Conservation (phyloP, 2,113 vertebrate genomes). For the pig (Sus scrofa) region T2T-Sscrofa CM000824.6:159677501-159678000, state of each 20-base stretch:
- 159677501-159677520: too few species aligned
- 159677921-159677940: background rate
- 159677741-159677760: background rate
- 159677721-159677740: background rate
- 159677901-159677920: background rate
- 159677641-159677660: too few species aligned
- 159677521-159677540: too few species aligned
- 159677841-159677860: background rate
- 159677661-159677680: too few species aligned
- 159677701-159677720: too few species aligned
- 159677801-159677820: background rate
- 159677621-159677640: too few species aligned
- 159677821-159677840: background rate
- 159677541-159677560: too few species aligned
- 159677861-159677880: background rate
- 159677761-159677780: background rate
- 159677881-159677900: background rate
- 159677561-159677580: too few species aligned
- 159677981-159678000: slow-evolving; percentile 75
- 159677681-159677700: too few species aligned
- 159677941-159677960: slow-evolving; percentile 55
- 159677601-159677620: too few species aligned
- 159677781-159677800: background rate
- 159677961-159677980: slow-evolving; percentile 24
- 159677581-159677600: too few species aligned